phyloP scores from a whole-genome alignment of 2,113 vertebrate species.

The Cranoglanis bouderius region DNA sequence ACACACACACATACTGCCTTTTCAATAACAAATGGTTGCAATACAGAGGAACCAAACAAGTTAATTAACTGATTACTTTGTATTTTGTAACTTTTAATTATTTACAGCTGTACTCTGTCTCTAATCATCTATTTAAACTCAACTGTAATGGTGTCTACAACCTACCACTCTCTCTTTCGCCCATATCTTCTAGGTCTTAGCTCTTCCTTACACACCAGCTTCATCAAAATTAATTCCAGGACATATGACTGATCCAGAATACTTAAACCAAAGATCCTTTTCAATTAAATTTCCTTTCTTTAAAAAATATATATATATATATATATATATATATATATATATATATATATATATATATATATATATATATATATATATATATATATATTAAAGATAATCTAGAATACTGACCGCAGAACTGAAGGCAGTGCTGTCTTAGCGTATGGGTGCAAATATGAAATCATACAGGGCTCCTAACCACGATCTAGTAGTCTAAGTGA shows the following conservation, averaged over 20 bases:
- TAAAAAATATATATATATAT: too few relatives aligned
- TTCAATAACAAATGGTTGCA: not conserved
- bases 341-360: too few relatives aligned
- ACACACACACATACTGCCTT: not conserved
- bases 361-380: too few relatives aligned
- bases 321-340: too few relatives aligned
- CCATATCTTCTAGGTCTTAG: not conserved
- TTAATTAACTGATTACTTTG: not conserved
- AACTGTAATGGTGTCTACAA: not conserved
- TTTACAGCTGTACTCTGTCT: not conserved
- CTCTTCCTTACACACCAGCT: too few relatives aligned
- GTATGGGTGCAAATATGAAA: not conserved
- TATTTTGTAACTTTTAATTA: not conserved
- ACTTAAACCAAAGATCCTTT: not conserved
- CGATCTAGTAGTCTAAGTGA: not conserved
- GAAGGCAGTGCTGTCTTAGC: not conserved
- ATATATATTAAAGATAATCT: too few relatives aligned
- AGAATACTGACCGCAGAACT: not conserved
- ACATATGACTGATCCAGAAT: not conserved
- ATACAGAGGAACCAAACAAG: not conserved
- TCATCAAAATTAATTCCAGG: not conserved
- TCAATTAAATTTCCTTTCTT: not conserved
- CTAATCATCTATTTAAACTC: not conserved
- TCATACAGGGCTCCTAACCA: not conserved
- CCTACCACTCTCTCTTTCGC: not conserved